These are phyloP conservation scores for Hemiscyllium ocellatum DNA, from an alignment of 2,113 vertebrate genomes.

Conservation along the genomic window DNA sequence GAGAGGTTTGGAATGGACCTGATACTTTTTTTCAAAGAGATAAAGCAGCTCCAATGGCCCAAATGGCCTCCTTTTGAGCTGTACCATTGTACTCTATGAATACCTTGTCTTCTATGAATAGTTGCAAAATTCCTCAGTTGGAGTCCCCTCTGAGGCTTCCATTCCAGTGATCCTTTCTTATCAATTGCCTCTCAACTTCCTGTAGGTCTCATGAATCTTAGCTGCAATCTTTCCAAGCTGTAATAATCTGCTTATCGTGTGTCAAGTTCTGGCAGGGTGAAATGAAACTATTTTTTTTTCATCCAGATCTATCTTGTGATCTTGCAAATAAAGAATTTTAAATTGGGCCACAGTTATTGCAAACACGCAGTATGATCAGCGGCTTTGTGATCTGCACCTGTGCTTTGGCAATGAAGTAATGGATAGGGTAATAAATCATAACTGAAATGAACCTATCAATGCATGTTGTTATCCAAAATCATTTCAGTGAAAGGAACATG, in stretches of 20 bases:
- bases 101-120: not conserved
- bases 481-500: conserved; percentile 14
- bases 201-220: not conserved
- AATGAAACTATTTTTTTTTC: conserved; percentile 13
- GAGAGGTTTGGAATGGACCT: not conserved
- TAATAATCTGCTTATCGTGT: not conserved
- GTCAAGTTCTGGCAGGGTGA: not conserved
- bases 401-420: conserved; percentile 7
- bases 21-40: not conserved
- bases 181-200: not conserved
- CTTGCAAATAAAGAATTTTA: not conserved
- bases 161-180: not conserved
- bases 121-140: not conserved
- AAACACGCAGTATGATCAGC: not conserved
- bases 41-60: not conserved
- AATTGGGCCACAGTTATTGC: not conserved
- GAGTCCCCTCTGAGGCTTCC: not conserved
- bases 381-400: conserved; percentile 1
- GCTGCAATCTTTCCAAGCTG: not conserved
- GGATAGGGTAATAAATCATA: conserved; percentile 26
- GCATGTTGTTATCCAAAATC: conserved; percentile 18
- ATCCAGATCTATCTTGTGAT: not conserved
- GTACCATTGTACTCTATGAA: not conserved
- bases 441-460: conserved; percentile 15
- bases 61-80: not conserved